A percentile compares a stretch with the other conserved stretches of the same genome.
phyloP scores from a whole-genome alignment of 2,888 invertebrate species.

The Oxystoma pomonae region DNA sequence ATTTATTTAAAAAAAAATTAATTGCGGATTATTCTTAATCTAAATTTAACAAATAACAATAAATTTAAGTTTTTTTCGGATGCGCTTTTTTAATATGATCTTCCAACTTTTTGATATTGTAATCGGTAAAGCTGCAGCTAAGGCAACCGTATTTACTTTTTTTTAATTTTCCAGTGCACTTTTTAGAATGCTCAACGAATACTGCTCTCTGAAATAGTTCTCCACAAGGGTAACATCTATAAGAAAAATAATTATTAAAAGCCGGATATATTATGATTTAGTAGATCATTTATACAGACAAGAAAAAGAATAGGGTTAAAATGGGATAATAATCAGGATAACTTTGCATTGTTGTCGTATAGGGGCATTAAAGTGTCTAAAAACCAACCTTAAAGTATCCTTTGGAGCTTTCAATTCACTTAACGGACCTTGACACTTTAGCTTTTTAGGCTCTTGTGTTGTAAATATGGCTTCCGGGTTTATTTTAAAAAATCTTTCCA shows the following conservation, averaged over 20 bases:
- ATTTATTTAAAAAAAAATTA: too few relatives aligned
- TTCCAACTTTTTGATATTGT: slow-evolving; percentile 34
- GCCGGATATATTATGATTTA: too few relatives aligned
- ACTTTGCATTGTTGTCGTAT: too few relatives aligned
- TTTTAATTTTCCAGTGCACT: slow-evolving; percentile 33
- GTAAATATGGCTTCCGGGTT: not conserved
- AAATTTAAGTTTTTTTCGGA: slow-evolving; percentile 14
- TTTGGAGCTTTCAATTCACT: not conserved
- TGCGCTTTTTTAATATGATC: slow-evolving; percentile 33
- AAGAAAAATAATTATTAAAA: too few relatives aligned
- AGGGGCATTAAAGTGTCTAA: too few relatives aligned
- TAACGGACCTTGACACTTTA: not conserved
- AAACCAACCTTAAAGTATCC: not conserved
- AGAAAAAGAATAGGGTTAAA: too few relatives aligned
- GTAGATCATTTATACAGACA: too few relatives aligned
- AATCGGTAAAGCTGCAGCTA: slow-evolving; percentile 38
- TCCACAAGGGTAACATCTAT: slow-evolving; percentile 39
- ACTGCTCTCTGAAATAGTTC: slow-evolving; percentile 35
- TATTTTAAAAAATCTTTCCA: not conserved
- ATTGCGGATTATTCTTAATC: too few relatives aligned
- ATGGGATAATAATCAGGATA: too few relatives aligned
- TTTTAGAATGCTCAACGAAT: slow-evolving; percentile 32
- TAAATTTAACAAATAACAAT: too few relatives aligned
- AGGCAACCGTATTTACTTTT: slow-evolving; percentile 39
- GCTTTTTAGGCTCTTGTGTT: not conserved